These are phyloP conservation scores for Glossophaga mutica DNA, from an alignment of 2,797 vertebrate genomes.

Conservation along the genomic window DNA sequence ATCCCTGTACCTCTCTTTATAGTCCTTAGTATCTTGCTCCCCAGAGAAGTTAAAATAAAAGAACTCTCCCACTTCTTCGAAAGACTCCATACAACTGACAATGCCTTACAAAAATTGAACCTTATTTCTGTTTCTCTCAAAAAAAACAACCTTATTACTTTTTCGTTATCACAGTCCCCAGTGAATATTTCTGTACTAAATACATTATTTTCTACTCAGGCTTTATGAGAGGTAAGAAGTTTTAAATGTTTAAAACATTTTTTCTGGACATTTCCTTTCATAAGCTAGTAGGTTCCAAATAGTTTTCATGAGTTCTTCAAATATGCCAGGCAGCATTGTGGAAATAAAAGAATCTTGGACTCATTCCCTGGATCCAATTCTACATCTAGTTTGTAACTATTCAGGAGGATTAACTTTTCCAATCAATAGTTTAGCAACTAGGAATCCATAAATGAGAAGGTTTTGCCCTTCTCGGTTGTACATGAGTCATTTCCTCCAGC, in stretches of 20 bases:
- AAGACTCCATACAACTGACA: background rate
- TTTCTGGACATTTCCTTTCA: slow-evolving; percentile 25
- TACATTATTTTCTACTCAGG: background rate
- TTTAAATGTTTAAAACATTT: background rate
- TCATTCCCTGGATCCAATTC: background rate
- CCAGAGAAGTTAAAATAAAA: background rate
- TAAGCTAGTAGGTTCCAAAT: background rate
- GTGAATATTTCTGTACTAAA: background rate
- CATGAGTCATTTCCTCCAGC: background rate
- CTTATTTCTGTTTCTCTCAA: slow-evolving; percentile 7
- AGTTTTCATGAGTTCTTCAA: slow-evolving; percentile 2
- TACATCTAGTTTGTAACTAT: background rate
- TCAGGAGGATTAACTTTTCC: background rate
- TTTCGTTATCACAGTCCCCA: background rate
- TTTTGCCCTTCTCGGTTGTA: background rate
- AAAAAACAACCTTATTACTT: background rate
- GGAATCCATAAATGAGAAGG: slow-evolving; percentile 25
- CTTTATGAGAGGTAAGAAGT: background rate
- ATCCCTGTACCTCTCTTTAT: background rate
- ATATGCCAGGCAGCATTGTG: background rate
- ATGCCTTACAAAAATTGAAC: background rate
- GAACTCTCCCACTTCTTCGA: background rate
- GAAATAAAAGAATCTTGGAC: slow-evolving; percentile 34
- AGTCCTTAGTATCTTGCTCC: background rate
- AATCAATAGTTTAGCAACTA: slow-evolving; percentile 12